Evolutionary conservation across 64 coral and sea anemone genomes (phyloP), one percentile per base, ranked within the genome.

Genomic region (Exaiptasia diaphana): DNA sequence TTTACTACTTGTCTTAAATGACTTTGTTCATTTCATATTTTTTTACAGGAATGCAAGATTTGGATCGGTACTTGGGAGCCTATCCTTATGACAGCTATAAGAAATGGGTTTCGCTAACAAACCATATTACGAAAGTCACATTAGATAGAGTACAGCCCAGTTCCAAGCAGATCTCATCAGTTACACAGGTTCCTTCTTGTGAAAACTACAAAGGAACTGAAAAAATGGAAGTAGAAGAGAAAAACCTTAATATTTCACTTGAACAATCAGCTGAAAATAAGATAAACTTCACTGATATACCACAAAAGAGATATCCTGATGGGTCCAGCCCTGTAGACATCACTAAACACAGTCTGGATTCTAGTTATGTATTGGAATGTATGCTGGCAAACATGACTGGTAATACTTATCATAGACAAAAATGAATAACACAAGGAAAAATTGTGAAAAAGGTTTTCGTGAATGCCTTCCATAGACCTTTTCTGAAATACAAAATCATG

Each of bases 1-100:
- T n/a, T n/a, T n/a, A n/a, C n/a, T n/a, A n/a, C n/a, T n/a, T n/a
- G n/a, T n/a, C n/a, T n/a, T n/a, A n/a, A n/a, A n/a, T n/a, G n/a
- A n/a, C n/a, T n/a, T n/a, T n/a, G n/a, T n/a, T n/a, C n/a, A n/a
- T n/a, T n/a, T 40, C 25, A 38, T 41, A 24, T 73, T 72, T 65
- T 76, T 18, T 68, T 18, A 52, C 35, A 97, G 94, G 80, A 67
- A 75, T 97, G 59, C 50, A 97, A 85, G 89, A 97, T 3, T 65
- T 97, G 48, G 94, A 97, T 30, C 6, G 55, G 4, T 73, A 74
- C 59, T 82, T 99, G 56, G 94, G 94, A 18, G 77, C 90, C 27
- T 99, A 92, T 48, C 94, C 94, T 17, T 92, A 85, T 80, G 89
- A 99, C 10, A 88, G 70, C 53, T 72, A 92, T 21, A 99, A 99